These are phyloP conservation scores for Parasteatoda lunata DNA, from an alignment of 2,888 invertebrate species.

Conservation along the genomic window DNA sequence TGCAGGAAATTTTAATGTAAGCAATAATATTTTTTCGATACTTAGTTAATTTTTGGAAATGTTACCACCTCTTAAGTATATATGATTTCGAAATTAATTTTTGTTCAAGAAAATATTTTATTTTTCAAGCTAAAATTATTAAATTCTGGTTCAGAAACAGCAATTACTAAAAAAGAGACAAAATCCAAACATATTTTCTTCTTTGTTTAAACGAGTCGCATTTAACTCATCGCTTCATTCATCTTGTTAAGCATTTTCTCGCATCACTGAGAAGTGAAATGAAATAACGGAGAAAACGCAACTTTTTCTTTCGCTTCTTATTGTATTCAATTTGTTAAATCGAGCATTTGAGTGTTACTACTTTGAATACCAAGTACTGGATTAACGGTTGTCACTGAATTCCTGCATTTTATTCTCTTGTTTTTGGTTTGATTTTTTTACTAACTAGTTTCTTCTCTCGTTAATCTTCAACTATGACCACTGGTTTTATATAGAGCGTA, in stretches of 20 bases:
- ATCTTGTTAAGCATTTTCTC: constrained; percentile 21
- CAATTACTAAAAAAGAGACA: too few relatives aligned
- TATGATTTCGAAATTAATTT: too few relatives aligned
- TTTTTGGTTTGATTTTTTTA: not conserved
- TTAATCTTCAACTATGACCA: not conserved
- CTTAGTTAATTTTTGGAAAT: too few relatives aligned
- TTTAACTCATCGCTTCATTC: not conserved
- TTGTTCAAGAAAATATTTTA: too few relatives aligned
- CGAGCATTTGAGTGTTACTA: not conserved
- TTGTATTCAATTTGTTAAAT: constrained; percentile 39
- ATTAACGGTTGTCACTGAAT: constrained; percentile 20
- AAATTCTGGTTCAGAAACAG: too few relatives aligned
- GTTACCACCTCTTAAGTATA: too few relatives aligned
- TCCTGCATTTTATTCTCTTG: constrained; percentile 27
- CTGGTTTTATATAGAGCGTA: constrained; percentile 39
- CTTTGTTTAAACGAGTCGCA: too few relatives aligned
- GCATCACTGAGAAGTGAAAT: constrained; percentile 36
- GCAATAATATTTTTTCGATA: too few relatives aligned
- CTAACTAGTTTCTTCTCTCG: not conserved
- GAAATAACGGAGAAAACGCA: constrained; percentile 30
- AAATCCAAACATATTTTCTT: too few relatives aligned
- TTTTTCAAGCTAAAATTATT: too few relatives aligned
- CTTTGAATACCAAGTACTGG: constrained; percentile 35
- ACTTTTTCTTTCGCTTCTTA: constrained; percentile 1
- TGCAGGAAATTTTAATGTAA: too few relatives aligned